A percentile compares a stretch with the other conserved stretches of the same genome.
Conservation (phyloP, 2,797 vertebrate species). For the Simalia tracyae region DNA sequence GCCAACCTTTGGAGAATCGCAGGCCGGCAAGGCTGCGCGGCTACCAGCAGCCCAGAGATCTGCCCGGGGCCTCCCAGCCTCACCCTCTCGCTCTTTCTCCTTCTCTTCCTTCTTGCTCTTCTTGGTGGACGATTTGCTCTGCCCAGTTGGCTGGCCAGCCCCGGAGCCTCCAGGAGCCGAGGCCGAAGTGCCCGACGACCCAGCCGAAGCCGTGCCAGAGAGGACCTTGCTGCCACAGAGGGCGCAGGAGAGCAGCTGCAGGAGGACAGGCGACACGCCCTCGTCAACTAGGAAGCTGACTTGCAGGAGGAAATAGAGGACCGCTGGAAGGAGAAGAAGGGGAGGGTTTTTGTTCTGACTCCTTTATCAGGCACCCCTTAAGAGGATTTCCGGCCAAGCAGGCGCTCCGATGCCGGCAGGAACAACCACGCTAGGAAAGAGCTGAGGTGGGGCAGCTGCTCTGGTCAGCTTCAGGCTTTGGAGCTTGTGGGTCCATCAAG, state of each 20-base stretch:
- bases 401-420: not conserved
- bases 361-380: not conserved
- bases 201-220: constrained; percentile 78
- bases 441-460: not conserved
- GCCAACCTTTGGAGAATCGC: not conserved
- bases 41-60: not conserved
- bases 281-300: constrained; percentile 98
- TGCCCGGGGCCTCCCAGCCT: constrained; percentile 37
- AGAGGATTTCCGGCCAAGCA: not conserved
- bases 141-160: constrained; percentile 82
- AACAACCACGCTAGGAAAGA: not conserved
- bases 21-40: not conserved
- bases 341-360: not conserved
- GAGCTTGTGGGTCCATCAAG: not conserved
- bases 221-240: constrained; percentile 97
- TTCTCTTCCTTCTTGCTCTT: constrained; percentile 99
- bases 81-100: constrained; percentile 97
- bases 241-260: constrained; percentile 97
- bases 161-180: constrained; percentile 76
- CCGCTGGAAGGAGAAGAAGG: constrained; percentile 76
- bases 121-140: constrained; percentile 95
- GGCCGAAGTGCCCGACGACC: constrained; percentile 67
- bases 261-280: constrained; percentile 92
- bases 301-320: constrained; percentile 97
- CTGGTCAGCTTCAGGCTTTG: not conserved